Base-by-base conservation (phyloP, 2,888 invertebrate genomes). In the Meliscaeva auricollis region DNA sequence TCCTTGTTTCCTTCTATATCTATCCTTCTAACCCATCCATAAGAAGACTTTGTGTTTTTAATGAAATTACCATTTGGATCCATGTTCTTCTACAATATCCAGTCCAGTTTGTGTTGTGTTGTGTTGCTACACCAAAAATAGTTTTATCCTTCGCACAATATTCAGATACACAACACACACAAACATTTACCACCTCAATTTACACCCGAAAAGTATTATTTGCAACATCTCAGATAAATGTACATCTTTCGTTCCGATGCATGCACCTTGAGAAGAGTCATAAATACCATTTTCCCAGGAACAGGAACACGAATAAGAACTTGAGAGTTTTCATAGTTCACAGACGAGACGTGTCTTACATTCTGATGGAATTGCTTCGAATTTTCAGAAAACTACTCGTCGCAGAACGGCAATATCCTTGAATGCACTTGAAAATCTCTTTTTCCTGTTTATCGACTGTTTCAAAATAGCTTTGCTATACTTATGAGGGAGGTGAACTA, bases 381-480 rank as follows among this genome's bases (percentile, higher is more conserved):
- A 81, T 35, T 17, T 54, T 32, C 52, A 41, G 20, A 15, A 30
- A 22, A 58, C 13, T 2, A n/a, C n/a, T n/a, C n/a, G n/a, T n/a
- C n/a, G n/a, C n/a, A n/a, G n/a, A n/a, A n/a, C 22, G 41, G 44
- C 56, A 78, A 72, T 72, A 72, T 73, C 73, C 30, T 50, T 72
- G 30, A 70, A 70, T 69, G 62, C 46, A 58, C 17, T 54, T 70
- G 38, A 11, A 60, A 60, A 44, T 76, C 35, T 58, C 70, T 26
- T 50, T 58, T 50, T n/a, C n/a, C 15, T 64, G 13, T 32, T 35
- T 30, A 32, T 35, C 41, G 52, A 56, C 38, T 41, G 46, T 64
- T 52, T 66, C 35, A 46, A 30, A 48, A 30, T 44, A 44, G 38
- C 38, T 38, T 7, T 38, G 38, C 3, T 3, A 35, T n/a, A n/a